Conservation (phyloP, 2,888 invertebrate species). For the Lepidochrysops patricia region DNA sequence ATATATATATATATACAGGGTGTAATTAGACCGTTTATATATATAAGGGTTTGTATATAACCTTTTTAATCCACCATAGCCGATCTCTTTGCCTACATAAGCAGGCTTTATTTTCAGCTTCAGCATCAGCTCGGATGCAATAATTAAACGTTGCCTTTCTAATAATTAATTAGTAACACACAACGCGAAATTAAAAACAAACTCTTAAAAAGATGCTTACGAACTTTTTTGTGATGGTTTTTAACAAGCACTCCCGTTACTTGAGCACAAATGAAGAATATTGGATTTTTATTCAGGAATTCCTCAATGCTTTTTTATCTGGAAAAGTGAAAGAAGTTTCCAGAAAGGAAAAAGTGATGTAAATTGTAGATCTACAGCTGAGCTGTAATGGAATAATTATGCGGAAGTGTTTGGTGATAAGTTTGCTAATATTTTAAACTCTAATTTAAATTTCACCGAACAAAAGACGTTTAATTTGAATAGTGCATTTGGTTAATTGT, state of each 20-base stretch:
- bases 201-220: not conserved
- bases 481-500: not conserved
- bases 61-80: too few species aligned
- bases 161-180: too few species aligned
- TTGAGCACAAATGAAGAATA: not conserved
- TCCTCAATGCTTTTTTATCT: not conserved
- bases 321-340: not conserved
- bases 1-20: too few species aligned
- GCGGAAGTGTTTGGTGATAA: not conserved
- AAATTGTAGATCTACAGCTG: not conserved
- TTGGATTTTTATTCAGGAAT: too few species aligned
- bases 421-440: not conserved
- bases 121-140: too few species aligned
- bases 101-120: too few species aligned
- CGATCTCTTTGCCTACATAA: too few species aligned
- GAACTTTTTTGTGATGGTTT: not conserved
- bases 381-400: not conserved
- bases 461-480: not conserved
- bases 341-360: not conserved
- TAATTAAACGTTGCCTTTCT: too few species aligned
- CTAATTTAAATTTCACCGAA: not conserved
- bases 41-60: too few species aligned
- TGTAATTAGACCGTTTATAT: too few species aligned
- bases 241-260: not conserved
- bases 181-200: too few species aligned